A percentile compares a stretch with the other conserved stretches of the same genome.
These are phyloP conservation scores for Rallus crepitans DNA, from an alignment of 2,797 vertebrate species.

Conservation along the genomic window DNA sequence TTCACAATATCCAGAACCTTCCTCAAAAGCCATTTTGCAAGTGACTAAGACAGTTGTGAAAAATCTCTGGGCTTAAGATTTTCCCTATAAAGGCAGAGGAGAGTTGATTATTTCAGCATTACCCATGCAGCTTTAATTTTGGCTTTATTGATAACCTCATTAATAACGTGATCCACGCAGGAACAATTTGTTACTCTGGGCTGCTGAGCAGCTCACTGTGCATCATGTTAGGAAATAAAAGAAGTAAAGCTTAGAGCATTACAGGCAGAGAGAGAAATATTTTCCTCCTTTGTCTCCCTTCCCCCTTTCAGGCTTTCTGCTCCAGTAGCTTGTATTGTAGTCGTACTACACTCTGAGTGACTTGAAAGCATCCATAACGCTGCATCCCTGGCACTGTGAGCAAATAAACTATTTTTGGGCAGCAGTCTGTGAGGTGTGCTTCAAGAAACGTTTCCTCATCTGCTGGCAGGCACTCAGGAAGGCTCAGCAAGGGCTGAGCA, in stretches of 20 bases:
- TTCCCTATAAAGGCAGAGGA: background rate
- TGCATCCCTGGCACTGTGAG: background rate
- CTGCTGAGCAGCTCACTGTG: background rate
- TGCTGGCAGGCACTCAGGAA: background rate
- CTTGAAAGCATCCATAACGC: constrained; percentile 18
- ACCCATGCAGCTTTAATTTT: background rate
- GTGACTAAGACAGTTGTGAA: background rate
- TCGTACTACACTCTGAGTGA: background rate
- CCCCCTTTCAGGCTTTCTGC: constrained; percentile 29
- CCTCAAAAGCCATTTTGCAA: constrained; percentile 22
- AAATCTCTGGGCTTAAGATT: background rate
- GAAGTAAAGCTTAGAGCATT: background rate
- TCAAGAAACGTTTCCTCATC: background rate
- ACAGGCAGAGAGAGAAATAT: background rate
- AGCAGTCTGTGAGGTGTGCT: background rate
- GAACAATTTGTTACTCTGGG: background rate
- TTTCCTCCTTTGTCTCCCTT: background rate
- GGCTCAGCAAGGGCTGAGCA: background rate
- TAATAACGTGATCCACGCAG: background rate
- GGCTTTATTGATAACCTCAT: background rate
- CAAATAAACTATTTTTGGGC: constrained; percentile 18
- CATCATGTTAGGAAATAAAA: background rate
- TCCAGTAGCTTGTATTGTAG: background rate
- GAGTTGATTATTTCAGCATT: background rate
- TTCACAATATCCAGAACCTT: constrained; percentile 45